These are phyloP conservation scores for Drosophila histrio DNA, from an alignment of 2,888 invertebrate species.

Conservation along the genomic window DNA sequence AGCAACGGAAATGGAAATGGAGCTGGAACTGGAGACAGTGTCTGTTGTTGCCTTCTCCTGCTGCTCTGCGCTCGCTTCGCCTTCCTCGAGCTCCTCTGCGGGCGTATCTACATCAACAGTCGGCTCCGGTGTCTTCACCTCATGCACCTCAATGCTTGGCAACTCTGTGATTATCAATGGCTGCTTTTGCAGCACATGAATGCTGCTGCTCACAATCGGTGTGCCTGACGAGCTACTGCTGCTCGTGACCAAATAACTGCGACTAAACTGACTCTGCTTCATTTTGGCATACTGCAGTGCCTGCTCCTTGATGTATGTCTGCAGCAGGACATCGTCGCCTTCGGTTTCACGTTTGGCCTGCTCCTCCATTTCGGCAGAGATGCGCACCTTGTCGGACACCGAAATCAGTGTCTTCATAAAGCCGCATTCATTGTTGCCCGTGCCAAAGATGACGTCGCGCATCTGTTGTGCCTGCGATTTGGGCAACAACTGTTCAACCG, in stretches of 20 bases:
- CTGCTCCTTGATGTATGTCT: slow-evolving; percentile 90
- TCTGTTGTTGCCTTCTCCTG: slow-evolving; percentile 46
- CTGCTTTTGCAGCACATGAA: slow-evolving; percentile 8
- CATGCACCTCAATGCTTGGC: slow-evolving; percentile 70
- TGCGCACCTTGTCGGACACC: slow-evolving; percentile 82
- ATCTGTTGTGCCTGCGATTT: slow-evolving; percentile 82
- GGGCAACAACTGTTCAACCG: slow-evolving; percentile 26
- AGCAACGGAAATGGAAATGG: not conserved
- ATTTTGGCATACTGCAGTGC: slow-evolving; percentile 89
- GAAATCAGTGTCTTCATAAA: slow-evolving; percentile 83
- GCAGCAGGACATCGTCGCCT: slow-evolving; percentile 87
- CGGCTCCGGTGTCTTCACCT: slow-evolving; percentile 59
- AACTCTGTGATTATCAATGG: slow-evolving; percentile 47
- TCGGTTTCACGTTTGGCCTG: slow-evolving; percentile 56
- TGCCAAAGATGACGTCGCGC: slow-evolving; percentile 82
- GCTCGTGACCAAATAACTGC: slow-evolving; percentile 39
- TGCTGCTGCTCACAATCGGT: slow-evolving; percentile 25
- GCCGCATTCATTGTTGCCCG: slow-evolving; percentile 78
- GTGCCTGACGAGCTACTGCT: slow-evolving; percentile 14
- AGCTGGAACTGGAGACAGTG: not conserved
- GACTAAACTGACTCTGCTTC: slow-evolving; percentile 87
- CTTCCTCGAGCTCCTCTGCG: slow-evolving; percentile 61
- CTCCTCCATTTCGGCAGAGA: slow-evolving; percentile 73
- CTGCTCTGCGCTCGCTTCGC: slow-evolving; percentile 38
- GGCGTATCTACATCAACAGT: not conserved